Evolutionary conservation across 2,797 vertebrate genomes (phyloP).

Genomic region (Graptemys geographica): DNA sequence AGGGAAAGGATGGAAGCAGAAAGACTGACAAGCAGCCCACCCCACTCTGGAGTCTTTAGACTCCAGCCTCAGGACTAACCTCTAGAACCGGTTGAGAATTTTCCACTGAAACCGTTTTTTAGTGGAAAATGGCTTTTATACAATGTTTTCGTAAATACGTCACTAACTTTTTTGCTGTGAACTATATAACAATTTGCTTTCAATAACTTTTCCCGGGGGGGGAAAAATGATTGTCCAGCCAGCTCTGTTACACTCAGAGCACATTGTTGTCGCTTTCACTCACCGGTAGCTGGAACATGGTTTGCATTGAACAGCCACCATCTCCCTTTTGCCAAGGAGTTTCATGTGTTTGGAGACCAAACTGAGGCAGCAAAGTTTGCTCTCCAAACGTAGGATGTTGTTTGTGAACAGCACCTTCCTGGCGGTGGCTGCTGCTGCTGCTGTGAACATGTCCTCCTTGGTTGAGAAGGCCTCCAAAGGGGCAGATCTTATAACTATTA

Average conservation of each 20-base stretch:
- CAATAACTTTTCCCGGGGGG: not conserved
- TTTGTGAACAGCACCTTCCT: not conserved
- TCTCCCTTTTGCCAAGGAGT: not conserved
- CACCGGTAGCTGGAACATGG: not conserved
- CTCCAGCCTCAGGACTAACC: too few species aligned
- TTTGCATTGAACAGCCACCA: not conserved
- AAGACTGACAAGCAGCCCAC: not conserved
- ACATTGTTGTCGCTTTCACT: not conserved
- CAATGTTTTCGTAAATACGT: not conserved
- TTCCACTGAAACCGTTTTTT: not conserved
- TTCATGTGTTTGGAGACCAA: not conserved
- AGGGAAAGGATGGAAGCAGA: not conserved
- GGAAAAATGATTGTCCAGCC: not conserved
- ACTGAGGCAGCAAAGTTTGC: not conserved
- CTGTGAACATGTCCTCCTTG: not conserved
- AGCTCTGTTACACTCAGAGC: not conserved
- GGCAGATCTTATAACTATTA: not conserved
- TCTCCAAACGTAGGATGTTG: not conserved
- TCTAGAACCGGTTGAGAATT: not conserved
- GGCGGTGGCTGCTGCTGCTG: not conserved
- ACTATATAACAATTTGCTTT: not conserved
- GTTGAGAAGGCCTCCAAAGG: not conserved
- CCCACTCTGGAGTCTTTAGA: not conserved
- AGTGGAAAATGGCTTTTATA: too few species aligned
- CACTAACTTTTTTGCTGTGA: not conserved